Evolutionary conservation across 2,888 invertebrate genomes (phyloP), one percentile per base, ranked within the genome.

Genomic region (Megalurothrips usitatus): DNA sequence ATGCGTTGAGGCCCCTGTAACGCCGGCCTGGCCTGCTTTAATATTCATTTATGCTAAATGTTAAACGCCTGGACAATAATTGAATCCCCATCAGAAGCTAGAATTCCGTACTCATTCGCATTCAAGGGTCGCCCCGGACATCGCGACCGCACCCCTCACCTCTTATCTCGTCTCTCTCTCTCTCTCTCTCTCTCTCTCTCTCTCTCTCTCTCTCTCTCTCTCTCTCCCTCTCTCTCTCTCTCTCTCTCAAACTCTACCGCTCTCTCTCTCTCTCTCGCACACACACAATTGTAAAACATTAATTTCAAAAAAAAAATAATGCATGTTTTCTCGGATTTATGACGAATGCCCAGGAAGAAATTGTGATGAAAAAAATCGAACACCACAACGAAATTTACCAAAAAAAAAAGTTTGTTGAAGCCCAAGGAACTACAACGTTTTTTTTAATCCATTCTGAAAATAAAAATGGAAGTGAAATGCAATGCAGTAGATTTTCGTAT

Each of bases 1-100:
- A 58, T 58, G 58, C 58, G 58, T 14, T 19, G 4, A n/a, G 34
- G 34, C 34, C 34, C 34, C 6, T 43, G 34, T 6, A 43, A 52
- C 19, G 52, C 19, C 17, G 68, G 68, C 68, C 23, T 14, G 58
- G 17, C 14, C n/a, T 58, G 58, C 23, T 75, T 75, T 26, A 8
- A 75, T 26, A 75, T 75, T 75, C 68, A 75, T 75, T 23, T 75
- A 75, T 75, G 68, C 23, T 75, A 26, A 75, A 75, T 75, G 68
- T 23, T 75, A 12, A 75, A 75, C 68, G 68, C 68, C 68, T 26
- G 68, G 23, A 75, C 68, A 26, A 23, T 75, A 75, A 75, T 75
- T 12, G 68, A 75, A 75, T 26, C 26, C 68, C 26, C 68, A 23
- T 58, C 58, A 58, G 58, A 58, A 58, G 58, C 58, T 58, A n/a